Conservation (phyloP, 1,140 invertebrate genomes). For the Zaprionus taronus region DNA sequence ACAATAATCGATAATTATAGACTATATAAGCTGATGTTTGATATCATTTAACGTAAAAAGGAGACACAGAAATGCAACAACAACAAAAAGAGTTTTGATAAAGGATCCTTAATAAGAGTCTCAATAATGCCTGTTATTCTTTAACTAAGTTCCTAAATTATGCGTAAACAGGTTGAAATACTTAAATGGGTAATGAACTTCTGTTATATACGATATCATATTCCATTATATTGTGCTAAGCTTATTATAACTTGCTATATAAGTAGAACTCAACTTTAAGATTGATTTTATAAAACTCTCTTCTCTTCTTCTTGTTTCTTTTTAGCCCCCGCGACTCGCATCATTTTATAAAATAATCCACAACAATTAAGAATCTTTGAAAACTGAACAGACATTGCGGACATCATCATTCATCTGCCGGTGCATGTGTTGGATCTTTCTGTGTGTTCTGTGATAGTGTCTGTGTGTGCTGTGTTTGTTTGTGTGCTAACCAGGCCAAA, state of each 20-base stretch:
- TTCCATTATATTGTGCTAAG: neutral
- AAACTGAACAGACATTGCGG: constrained; percentile 3
- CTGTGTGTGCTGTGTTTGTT: constrained; percentile 15
- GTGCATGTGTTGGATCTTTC: constrained; percentile 11
- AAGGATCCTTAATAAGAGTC: too few relatives aligned
- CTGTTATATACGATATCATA: neutral
- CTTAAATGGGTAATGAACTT: neutral
- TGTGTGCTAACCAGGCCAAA: constrained; percentile 46
- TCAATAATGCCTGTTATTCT: neutral
- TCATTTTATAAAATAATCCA: neutral
- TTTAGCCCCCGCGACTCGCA: constrained; percentile 5
- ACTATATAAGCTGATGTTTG: too few relatives aligned
- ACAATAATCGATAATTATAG: too few relatives aligned
- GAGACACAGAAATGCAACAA: too few relatives aligned
- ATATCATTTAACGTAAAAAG: too few relatives aligned
- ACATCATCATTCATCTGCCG: constrained; percentile 3
- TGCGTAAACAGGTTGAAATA: neutral
- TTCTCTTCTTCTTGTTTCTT: neutral
- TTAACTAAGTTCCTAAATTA: too few relatives aligned
- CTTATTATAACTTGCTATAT: neutral
- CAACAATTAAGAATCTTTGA: neutral
- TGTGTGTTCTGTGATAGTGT: constrained; percentile 20
- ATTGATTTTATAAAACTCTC: neutral
- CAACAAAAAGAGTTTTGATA: too few relatives aligned
- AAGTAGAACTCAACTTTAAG: neutral